These are phyloP conservation scores for Sepiola atlantica DNA, from an alignment of 2,888 invertebrate species.

Conservation along the genomic window DNA sequence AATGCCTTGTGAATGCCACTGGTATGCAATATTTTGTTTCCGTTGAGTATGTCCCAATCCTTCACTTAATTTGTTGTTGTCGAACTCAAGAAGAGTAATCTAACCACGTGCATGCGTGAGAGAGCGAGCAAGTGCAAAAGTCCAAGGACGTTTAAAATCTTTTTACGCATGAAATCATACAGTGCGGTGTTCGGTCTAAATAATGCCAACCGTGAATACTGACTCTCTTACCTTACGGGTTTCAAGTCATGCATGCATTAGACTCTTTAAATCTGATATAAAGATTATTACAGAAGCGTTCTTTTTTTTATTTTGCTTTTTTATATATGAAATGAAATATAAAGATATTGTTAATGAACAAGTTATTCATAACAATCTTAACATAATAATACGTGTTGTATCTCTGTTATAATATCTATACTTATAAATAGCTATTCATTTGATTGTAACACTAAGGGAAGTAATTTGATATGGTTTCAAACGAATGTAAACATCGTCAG, in stretches of 20 bases:
- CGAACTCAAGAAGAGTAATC: not conserved
- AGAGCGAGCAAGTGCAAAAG: not conserved
- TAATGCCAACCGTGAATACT: not conserved
- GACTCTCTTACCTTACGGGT: not conserved
- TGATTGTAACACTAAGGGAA: too few species aligned
- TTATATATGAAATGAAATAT: too few species aligned
- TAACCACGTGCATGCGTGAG: not conserved
- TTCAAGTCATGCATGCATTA: not conserved
- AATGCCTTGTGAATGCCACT: too few species aligned
- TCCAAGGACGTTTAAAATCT: not conserved
- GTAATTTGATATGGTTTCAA: too few species aligned
- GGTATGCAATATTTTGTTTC: not conserved
- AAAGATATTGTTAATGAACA: too few species aligned
- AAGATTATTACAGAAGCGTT: not conserved
- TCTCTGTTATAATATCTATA: too few species aligned
- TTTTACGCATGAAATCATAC: not conserved
- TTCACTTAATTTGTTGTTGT: not conserved
- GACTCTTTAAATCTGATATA: not conserved
- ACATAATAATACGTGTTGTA: too few species aligned
- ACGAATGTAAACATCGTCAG: too few species aligned
- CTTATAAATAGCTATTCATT: too few species aligned
- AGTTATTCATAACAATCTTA: too few species aligned
- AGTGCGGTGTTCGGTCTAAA: not conserved
- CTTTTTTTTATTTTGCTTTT: too few species aligned
- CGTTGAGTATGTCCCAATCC: not conserved